These are phyloP conservation scores for Elgonia sp. DNA, from an alignment of 2,888 invertebrate genomes.

Conservation along the genomic window DNA sequence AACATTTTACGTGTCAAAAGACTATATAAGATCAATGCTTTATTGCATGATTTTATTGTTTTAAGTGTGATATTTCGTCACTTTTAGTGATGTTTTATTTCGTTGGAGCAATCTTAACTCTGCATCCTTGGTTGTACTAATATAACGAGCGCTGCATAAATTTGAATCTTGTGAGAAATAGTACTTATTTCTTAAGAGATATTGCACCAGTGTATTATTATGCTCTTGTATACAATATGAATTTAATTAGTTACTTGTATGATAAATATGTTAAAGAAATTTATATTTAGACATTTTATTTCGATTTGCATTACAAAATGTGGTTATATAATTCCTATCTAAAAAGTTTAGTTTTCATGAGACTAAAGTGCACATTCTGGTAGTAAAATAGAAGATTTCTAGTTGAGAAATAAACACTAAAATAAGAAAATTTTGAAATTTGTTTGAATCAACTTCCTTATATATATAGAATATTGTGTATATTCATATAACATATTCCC, in stretches of 20 bases:
- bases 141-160: constrained; percentile 15
- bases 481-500: too few relatives aligned
- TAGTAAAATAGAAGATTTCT: too few relatives aligned
- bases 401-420: too few relatives aligned
- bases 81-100: constrained; percentile 5
- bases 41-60: constrained; percentile 14
- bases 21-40: constrained; percentile 26
- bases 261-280: neutral
- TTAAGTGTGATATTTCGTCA: constrained; percentile 10
- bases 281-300: neutral
- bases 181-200: constrained; percentile 1
- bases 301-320: constrained; percentile 9
- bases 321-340: neutral
- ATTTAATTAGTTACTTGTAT: constrained; percentile 14
- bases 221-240: constrained; percentile 36
- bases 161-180: constrained; percentile 28
- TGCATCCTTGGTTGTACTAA: constrained; percentile 36
- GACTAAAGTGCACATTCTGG: too few relatives aligned
- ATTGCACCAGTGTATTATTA: constrained; percentile 22
- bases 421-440: too few relatives aligned
- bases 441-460: too few relatives aligned
- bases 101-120: neutral
- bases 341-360: too few relatives aligned
- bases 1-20: neutral
- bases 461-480: too few relatives aligned